phyloP scores from a whole-genome alignment of 37 sponge, comb jelly and placozoan genomes.

The Chondrilla cf. caribensis region DNA sequence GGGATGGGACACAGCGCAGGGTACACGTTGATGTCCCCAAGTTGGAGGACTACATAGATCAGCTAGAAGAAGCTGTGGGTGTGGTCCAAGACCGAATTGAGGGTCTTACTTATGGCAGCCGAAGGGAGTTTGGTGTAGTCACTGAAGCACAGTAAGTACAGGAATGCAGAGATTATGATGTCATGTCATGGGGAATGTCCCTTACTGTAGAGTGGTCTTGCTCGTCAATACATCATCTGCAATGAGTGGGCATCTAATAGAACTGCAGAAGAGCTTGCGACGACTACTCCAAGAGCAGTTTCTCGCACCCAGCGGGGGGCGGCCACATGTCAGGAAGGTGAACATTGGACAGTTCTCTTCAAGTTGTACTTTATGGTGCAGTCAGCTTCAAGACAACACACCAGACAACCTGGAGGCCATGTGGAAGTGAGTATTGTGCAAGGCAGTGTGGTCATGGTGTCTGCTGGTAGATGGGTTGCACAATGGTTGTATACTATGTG shows the following conservation, averaged over 20 bases:
- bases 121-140: conserved; percentile 5
- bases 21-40: conserved; percentile 19
- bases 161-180: background rate
- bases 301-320: background rate
- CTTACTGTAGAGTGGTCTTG: background rate
- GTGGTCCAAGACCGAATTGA: background rate
- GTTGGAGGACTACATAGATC: conserved; percentile 8
- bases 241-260: background rate
- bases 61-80: background rate
- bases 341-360: background rate
- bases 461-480: background rate
- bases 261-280: background rate
- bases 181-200: background rate
- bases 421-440: background rate
- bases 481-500: conserved; percentile 1
- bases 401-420: background rate
- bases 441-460: background rate
- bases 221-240: background rate
- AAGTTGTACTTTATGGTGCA: background rate
- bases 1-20: background rate
- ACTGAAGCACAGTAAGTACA: background rate
- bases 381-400: background rate
- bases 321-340: background rate
- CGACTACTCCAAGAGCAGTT: conserved; percentile 13
- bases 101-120: background rate